phyloP scores from a whole-genome alignment of 1,140 invertebrate genomes.

The Drosophila guanche region DNA sequence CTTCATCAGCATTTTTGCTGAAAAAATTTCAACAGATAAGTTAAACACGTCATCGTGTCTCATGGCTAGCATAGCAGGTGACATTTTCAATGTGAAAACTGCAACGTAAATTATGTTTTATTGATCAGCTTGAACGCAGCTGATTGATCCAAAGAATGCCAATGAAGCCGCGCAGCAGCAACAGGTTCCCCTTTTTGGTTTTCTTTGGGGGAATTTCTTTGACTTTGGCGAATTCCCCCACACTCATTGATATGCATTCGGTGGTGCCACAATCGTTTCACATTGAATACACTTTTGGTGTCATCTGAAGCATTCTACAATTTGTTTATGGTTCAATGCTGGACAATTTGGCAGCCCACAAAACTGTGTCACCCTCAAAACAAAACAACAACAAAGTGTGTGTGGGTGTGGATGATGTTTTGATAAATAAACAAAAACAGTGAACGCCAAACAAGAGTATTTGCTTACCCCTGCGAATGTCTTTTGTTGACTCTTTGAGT shows the following conservation, averaged over 20 bases:
- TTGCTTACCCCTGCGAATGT: not conserved
- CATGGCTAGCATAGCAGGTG: slow-evolving; percentile 39
- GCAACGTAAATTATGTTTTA: slow-evolving; percentile 42
- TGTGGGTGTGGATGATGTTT: slow-evolving; percentile 61
- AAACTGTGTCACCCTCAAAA: slow-evolving; percentile 44
- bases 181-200: slow-evolving; percentile 9
- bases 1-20: slow-evolving; percentile 44
- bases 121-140: slow-evolving; percentile 43
- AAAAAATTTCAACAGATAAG: too few relatives aligned
- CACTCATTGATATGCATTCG: slow-evolving; percentile 55
- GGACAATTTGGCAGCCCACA: slow-evolving; percentile 41
- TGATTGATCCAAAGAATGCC: slow-evolving; percentile 37
- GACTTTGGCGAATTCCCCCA: slow-evolving; percentile 45
- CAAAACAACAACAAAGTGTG: slow-evolving; percentile 5
- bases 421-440: slow-evolving; percentile 1
- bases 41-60: slow-evolving; percentile 55
- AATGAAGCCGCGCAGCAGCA: slow-evolving; percentile 29
- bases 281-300: slow-evolving; percentile 37
- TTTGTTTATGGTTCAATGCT: slow-evolving; percentile 63
- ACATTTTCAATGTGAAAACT: slow-evolving; percentile 58
- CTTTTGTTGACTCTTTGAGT: too few relatives aligned
- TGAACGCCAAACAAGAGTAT: slow-evolving; percentile 1
- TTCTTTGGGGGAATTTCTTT: slow-evolving; percentile 36
- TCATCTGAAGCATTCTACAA: slow-evolving; percentile 53
- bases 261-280: slow-evolving; percentile 64